phyloP scores from a whole-genome alignment of 2,888 invertebrate species.

The Tinea trinotella region DNA sequence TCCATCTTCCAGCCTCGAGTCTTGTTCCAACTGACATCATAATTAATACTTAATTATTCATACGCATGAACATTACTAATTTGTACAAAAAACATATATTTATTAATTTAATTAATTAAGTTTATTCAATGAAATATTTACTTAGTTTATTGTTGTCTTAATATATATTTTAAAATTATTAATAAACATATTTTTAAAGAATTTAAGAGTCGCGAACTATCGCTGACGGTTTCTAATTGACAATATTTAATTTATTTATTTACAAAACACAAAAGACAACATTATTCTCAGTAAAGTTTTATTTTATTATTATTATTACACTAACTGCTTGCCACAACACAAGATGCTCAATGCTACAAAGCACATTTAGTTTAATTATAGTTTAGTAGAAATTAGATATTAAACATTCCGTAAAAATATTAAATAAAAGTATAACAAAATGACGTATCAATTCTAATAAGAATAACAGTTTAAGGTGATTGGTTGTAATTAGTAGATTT shows the following conservation, averaged over 20 bases:
- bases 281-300: background rate
- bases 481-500: background rate
- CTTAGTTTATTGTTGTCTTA: background rate
- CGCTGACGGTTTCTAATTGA: no score
- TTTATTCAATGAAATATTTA: slow-evolving; percentile 1
- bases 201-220: no score
- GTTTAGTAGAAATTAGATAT: no score
- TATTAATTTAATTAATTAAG: background rate
- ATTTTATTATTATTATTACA: slow-evolving; percentile 26
- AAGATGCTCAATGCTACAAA: slow-evolving; percentile 40
- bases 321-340: slow-evolving; percentile 61
- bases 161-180: no score
- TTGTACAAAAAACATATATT: background rate
- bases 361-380: slow-evolving; percentile 11
- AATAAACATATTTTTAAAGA: no score
- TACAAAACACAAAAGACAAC: no score
- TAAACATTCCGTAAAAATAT: no score
- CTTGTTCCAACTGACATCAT: background rate
- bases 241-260: no score
- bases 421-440: background rate
- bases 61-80: slow-evolving; percentile 16
- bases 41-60: background rate
- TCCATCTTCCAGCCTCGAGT: background rate
- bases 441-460: background rate
- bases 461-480: background rate